Percentiles rank a stretch among this genome's conserved stretches.
Evolutionary conservation across 2,888 invertebrate genomes (phyloP).

Genomic region (Dicranocentrus wangi): DNA sequence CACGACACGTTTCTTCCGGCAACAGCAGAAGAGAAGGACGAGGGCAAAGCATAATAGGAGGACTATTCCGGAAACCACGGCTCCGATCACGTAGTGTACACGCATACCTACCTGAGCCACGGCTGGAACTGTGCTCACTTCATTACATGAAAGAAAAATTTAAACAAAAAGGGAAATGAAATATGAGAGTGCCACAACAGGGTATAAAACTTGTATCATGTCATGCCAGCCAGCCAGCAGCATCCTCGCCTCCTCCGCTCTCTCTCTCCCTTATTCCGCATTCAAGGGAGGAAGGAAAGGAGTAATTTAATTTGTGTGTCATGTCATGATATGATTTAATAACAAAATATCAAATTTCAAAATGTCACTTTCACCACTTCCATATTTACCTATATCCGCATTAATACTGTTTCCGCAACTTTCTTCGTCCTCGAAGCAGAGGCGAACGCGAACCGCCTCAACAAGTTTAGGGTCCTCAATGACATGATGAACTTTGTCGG

Average conservation of each 20-base stretch:
- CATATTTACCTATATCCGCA: slow-evolving; percentile 77
- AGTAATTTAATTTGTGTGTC: slow-evolving; percentile 52
- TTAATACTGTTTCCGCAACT: slow-evolving; percentile 89
- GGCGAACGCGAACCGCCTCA: slow-evolving; percentile 81
- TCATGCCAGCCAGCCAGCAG: slow-evolving; percentile 15
- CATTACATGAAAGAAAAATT: slow-evolving; percentile 74
- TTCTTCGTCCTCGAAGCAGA: slow-evolving; percentile 87
- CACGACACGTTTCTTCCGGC: slow-evolving; percentile 87
- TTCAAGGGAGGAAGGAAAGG: slow-evolving; percentile 38
- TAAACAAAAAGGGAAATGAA: slow-evolving; percentile 65
- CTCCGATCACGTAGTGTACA: slow-evolving; percentile 74
- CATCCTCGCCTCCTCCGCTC: too few relatives aligned
- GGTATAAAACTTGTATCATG: background rate
- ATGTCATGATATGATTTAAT: slow-evolving; percentile 36
- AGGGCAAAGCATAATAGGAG: slow-evolving; percentile 85
- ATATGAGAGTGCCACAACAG: slow-evolving; percentile 19
- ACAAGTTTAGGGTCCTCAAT: slow-evolving; percentile 76
- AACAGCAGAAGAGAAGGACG: slow-evolving; percentile 88
- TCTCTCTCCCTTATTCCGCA: too few relatives aligned
- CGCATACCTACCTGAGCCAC: slow-evolving; percentile 80
- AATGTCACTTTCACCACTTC: slow-evolving; percentile 8
- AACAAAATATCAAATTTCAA: slow-evolving; percentile 21
- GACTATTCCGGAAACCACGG: slow-evolving; percentile 87
- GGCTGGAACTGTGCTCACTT: slow-evolving; percentile 72
- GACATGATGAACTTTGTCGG: slow-evolving; percentile 78